These are phyloP conservation scores for Phrynocephalus versicolor DNA, from an alignment of 2,113 vertebrate genomes.

Conservation along the genomic window DNA sequence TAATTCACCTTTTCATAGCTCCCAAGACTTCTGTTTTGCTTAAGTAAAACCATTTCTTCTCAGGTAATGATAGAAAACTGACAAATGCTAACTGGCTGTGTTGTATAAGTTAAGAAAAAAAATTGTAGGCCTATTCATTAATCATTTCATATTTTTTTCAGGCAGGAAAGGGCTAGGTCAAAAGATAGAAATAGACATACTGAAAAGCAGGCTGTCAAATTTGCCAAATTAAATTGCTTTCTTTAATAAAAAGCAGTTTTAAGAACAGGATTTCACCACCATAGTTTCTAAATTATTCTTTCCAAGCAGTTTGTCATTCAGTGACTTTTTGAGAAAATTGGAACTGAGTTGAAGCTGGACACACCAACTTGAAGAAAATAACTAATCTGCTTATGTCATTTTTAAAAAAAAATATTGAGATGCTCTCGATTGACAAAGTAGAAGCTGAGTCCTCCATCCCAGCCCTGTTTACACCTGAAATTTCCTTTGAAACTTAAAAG, in stretches of 20 bases:
- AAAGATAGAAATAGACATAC: slow-evolving; percentile 34
- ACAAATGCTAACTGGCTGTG: slow-evolving; percentile 56
- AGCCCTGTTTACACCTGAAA: background rate
- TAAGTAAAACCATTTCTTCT: slow-evolving; percentile 61
- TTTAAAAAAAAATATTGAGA: background rate
- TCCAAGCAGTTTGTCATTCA: slow-evolving; percentile 36
- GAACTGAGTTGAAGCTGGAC: slow-evolving; percentile 24
- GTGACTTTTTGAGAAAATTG: slow-evolving; percentile 23
- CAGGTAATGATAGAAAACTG: slow-evolving; percentile 54
- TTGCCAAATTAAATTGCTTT: slow-evolving; percentile 37
- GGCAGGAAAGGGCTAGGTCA: slow-evolving; percentile 26
- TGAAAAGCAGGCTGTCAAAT: slow-evolving; percentile 44
- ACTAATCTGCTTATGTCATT: background rate
- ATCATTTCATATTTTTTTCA: slow-evolving; percentile 42
- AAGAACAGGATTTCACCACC: slow-evolving; percentile 36
- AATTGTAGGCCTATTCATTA: slow-evolving; percentile 49
- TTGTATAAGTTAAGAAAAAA: slow-evolving; percentile 42
- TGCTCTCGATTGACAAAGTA: background rate
- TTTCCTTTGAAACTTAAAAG: background rate
- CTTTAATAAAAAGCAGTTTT: slow-evolving; percentile 10
- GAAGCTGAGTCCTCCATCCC: background rate
- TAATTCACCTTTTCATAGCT: slow-evolving; percentile 29
- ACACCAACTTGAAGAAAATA: slow-evolving; percentile 6
- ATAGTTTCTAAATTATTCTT: slow-evolving; percentile 21
- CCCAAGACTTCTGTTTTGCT: slow-evolving; percentile 27